Evolutionary conservation across 2,797 vertebrate species (phyloP).

Genomic region (Fistularia tabacaria): DNA sequence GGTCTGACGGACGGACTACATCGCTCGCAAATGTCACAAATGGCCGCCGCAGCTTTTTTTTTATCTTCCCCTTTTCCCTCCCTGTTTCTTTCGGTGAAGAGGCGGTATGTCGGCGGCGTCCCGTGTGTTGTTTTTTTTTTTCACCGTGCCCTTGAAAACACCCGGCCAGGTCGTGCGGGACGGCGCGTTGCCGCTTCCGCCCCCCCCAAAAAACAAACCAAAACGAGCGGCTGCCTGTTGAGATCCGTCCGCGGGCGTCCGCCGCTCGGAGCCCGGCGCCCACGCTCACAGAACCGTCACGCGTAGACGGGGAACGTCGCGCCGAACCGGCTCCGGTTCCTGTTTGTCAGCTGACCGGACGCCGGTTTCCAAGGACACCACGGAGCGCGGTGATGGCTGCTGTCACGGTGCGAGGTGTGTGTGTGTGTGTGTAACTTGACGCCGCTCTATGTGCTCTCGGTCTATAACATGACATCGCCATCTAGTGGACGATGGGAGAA

Average conservation of each 20-base stretch:
- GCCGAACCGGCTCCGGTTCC: conserved; percentile 12
- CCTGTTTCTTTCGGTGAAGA: conserved; percentile 15
- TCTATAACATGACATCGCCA: too few relatives aligned
- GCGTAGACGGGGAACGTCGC: conserved; percentile 7
- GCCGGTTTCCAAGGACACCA: too few relatives aligned
- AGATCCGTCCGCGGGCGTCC: too few relatives aligned
- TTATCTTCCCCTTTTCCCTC: too few relatives aligned
- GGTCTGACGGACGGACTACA: conserved; percentile 27
- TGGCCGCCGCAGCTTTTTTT: neutral
- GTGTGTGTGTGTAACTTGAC: too few relatives aligned
- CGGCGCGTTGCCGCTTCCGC: too few relatives aligned
- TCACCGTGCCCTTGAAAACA: conserved; percentile 53
- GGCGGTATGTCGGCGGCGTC: conserved; percentile 6
- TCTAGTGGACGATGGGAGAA: too few relatives aligned
- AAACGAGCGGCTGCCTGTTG: conserved; percentile 13
- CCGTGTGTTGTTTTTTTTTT: conserved; percentile 7
- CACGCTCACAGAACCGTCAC: conserved; percentile 21
- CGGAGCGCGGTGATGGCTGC: too few relatives aligned
- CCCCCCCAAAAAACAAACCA: too few relatives aligned
- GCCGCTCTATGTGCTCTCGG: too few relatives aligned
- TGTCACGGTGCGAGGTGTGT: too few relatives aligned
- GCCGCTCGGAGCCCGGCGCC: neutral
- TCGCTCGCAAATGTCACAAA: conserved; percentile 21
- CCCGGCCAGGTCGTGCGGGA: too few relatives aligned
- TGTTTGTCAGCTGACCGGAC: neutral